These are phyloP conservation scores for Microplitis deprimator DNA, from an alignment of 2,888 invertebrate species.

Conservation along the genomic window DNA sequence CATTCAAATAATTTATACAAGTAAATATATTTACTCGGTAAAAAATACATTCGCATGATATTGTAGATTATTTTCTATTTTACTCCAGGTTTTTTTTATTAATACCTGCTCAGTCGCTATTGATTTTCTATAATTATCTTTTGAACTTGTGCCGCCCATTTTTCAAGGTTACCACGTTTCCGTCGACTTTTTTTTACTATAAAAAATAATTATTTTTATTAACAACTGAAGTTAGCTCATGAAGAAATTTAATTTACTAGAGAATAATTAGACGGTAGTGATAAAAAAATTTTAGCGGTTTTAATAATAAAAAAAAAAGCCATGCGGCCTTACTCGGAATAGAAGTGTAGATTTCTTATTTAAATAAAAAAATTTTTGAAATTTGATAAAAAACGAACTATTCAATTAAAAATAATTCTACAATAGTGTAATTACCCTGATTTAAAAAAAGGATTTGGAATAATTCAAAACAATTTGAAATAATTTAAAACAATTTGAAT, in stretches of 20 bases:
- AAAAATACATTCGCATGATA: conserved; percentile 58
- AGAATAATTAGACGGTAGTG: conserved; percentile 9
- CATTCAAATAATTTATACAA: neutral
- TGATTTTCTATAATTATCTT: conserved; percentile 44
- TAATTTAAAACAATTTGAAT: too few relatives aligned
- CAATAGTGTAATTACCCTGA: too few relatives aligned
- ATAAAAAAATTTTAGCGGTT: too few relatives aligned
- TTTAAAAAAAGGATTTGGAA: too few relatives aligned
- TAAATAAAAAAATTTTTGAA: too few relatives aligned
- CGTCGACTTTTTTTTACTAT: conserved; percentile 14
- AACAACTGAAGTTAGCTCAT: conserved; percentile 6
- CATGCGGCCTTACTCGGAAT: too few relatives aligned
- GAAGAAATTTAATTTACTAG: neutral
- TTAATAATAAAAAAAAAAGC: too few relatives aligned
- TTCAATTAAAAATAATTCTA: too few relatives aligned
- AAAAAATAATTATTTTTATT: conserved; percentile 9
- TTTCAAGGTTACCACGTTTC: conserved; percentile 1
- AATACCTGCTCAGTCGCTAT: conserved; percentile 49
- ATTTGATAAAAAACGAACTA: too few relatives aligned
- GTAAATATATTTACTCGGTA: conserved; percentile 47
- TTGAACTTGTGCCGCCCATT: conserved; percentile 42
- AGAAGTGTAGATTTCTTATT: too few relatives aligned
- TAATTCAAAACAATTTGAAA: too few relatives aligned
- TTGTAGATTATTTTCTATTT: conserved; percentile 57
- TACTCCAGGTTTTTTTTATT: conserved; percentile 54